Conservation (phyloP, 53 echinoderm and acorn worm species). For the Holothuria leucospilota region DNA sequence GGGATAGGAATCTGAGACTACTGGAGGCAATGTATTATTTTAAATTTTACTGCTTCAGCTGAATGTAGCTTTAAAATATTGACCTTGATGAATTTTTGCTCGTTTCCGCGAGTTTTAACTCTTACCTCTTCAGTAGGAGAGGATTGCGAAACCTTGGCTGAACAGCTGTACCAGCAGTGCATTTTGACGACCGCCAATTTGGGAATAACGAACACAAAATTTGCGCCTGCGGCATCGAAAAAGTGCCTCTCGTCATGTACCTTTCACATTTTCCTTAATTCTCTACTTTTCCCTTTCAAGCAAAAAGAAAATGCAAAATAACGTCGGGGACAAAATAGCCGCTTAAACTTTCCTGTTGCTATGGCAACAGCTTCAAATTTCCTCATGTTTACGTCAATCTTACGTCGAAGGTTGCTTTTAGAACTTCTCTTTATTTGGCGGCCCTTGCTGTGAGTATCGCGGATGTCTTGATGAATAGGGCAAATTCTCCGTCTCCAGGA, state of each 20-base stretch:
- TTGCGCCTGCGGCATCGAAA: neutral
- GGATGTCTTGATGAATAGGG: slow-evolving; percentile 3
- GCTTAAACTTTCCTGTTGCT: slow-evolving; percentile 11
- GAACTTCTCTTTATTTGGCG: slow-evolving; percentile 18
- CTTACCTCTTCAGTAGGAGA: no score
- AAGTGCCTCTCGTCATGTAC: slow-evolving; percentile 21
- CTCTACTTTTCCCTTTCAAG: neutral
- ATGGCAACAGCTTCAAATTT: slow-evolving; percentile 43
- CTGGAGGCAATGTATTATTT: no score
- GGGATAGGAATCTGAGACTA: no score
- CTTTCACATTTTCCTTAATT: slow-evolving; percentile 14
- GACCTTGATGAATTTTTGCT: no score
- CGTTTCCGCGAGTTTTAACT: no score
- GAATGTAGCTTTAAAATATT: no score
- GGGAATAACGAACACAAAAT: slow-evolving; percentile 14
- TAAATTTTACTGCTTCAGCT: no score
- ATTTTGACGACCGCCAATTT: neutral
- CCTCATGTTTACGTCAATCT: slow-evolving; percentile 39
- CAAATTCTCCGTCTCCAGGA: slow-evolving; percentile 10
- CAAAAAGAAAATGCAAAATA: slow-evolving; percentile 2
- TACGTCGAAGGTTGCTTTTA: slow-evolving; percentile 28
- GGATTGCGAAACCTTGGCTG: no score
- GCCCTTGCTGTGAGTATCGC: slow-evolving; percentile 1
- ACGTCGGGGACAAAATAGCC: slow-evolving; percentile 32
- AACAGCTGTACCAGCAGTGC: slow-evolving; percentile 5